Percentiles rank a stretch among this genome's conserved stretches.
phyloP scores from a whole-genome alignment of 2,888 invertebrate genomes.

The Fragum sueziense region DNA sequence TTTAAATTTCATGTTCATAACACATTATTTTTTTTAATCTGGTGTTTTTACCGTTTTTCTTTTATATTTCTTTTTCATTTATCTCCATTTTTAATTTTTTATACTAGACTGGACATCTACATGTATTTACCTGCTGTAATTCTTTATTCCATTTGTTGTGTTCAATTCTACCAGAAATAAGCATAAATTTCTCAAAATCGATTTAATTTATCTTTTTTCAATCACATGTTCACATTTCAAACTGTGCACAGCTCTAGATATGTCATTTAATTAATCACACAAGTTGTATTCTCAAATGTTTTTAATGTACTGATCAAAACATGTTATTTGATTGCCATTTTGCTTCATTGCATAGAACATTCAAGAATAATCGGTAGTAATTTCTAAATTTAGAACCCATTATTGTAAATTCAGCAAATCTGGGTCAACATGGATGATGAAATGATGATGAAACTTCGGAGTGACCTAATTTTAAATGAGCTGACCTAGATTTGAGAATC shows the following conservation, averaged over 20 bases:
- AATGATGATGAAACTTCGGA: slow-evolving; percentile 23
- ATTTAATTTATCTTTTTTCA: background rate
- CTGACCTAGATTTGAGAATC: background rate
- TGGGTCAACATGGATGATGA: slow-evolving; percentile 17
- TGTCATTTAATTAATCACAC: background rate
- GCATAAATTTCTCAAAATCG: background rate
- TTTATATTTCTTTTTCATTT: background rate
- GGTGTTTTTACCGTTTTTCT: background rate
- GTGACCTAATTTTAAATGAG: background rate
- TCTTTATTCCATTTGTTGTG: too few species aligned
- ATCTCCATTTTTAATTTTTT: too few species aligned
- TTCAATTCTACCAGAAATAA: background rate
- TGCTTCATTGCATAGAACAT: slow-evolving; percentile 10
- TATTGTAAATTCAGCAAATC: background rate
- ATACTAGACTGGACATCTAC: too few species aligned
- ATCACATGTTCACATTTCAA: background rate
- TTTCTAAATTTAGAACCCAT: slow-evolving; percentile 49
- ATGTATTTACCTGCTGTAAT: too few species aligned
- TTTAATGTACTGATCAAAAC: background rate
- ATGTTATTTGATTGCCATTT: background rate
- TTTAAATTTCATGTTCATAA: background rate
- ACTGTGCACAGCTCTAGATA: background rate
- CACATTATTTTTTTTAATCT: background rate
- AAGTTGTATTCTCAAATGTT: background rate
- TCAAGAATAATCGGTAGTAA: slow-evolving; percentile 49